Evolutionary conservation across 2,888 invertebrate genomes (phyloP).

Genomic region (Sinhomidia bicolor): DNA sequence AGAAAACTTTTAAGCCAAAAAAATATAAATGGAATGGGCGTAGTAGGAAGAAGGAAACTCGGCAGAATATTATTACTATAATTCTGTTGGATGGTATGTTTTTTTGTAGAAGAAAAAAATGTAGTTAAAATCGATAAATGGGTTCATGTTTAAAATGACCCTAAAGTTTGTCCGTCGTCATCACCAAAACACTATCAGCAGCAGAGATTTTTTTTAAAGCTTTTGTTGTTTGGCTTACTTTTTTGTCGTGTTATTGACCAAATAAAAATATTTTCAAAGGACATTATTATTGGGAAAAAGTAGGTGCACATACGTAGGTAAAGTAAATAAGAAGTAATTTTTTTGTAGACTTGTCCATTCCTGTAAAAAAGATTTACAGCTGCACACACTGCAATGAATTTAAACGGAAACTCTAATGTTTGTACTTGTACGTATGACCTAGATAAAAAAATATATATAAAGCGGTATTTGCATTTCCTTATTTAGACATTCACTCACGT

Average conservation of each 20-base stretch:
- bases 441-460: not conserved
- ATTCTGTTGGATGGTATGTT: not conserved
- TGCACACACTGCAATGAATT: no score
- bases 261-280: not conserved
- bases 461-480: slow-evolving; percentile 23
- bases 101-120: no score
- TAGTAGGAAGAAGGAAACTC: no score
- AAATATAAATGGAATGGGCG: slow-evolving; percentile 13
- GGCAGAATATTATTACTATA: no score
- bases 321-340: not conserved
- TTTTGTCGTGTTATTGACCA: no score
- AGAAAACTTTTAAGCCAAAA: not conserved
- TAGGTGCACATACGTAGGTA: no score
- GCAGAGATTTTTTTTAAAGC: no score
- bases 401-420: not conserved
- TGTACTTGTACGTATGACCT: not conserved
- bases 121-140: not conserved
- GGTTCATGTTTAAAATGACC: not conserved
- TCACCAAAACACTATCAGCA: no score
- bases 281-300: no score
- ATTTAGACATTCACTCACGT: not conserved
- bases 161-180: no score
- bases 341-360: slow-evolving; percentile 3
- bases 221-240: no score
- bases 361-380: no score